Conservation (phyloP, 2,888 invertebrate species). For the Odontomyia ornata region DNA sequence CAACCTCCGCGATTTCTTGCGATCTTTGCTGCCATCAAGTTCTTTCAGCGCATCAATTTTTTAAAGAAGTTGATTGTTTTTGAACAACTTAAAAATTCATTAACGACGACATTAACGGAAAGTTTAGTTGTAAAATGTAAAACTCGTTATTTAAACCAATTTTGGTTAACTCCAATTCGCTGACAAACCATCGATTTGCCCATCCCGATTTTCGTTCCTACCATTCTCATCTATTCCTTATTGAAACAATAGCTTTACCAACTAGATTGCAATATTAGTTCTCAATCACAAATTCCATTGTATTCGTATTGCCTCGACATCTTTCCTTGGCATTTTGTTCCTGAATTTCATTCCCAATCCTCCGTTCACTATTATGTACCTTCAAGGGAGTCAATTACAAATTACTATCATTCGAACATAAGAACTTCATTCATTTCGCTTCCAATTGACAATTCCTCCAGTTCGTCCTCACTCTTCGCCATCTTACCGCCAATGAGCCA, state of each 20-base stretch:
- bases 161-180: too few species aligned
- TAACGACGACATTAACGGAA: too few species aligned
- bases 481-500: neutral
- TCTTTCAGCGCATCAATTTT: too few species aligned
- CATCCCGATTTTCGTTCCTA: too few species aligned
- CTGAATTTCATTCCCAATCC: neutral
- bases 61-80: too few species aligned
- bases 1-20: too few species aligned
- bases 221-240: neutral
- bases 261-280: neutral
- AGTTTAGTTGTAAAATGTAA: too few species aligned
- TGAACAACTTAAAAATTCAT: too few species aligned
- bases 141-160: too few species aligned
- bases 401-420: conserved; percentile 14
- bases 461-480: neutral
- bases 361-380: neutral
- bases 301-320: neutral
- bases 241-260: neutral
- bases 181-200: too few species aligned
- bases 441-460: neutral
- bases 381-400: conserved; percentile 17
- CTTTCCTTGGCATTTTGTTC: neutral
- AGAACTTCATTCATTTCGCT: neutral
- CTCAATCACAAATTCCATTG: neutral
- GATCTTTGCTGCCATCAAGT: too few species aligned